phyloP scores from a whole-genome alignment of 2,888 invertebrate species.

The Gari tellinella region DNA sequence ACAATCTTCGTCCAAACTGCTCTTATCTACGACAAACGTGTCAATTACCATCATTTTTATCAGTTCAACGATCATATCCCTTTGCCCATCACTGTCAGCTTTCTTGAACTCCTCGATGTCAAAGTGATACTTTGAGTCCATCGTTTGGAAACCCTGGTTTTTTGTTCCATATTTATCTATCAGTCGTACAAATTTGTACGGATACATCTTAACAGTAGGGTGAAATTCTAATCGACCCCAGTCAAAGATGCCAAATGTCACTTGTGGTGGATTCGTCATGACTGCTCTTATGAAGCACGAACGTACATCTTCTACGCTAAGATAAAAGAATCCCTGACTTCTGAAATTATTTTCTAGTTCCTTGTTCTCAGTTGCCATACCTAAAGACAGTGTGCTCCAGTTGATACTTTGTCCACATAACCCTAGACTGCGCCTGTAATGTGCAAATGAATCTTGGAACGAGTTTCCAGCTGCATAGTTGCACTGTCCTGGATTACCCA shows the following conservation, averaged over 20 bases:
- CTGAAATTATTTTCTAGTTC: not conserved
- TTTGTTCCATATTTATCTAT: conserved; percentile 24
- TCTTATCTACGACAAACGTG: conserved; percentile 51
- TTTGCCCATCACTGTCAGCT: conserved; percentile 28
- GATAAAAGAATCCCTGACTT: conserved; percentile 1
- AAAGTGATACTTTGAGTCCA: conserved; percentile 22
- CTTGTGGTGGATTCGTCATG: conserved; percentile 27
- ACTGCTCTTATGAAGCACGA: conserved; percentile 28
- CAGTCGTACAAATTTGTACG: conserved; percentile 20
- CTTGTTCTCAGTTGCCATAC: conserved; percentile 51
- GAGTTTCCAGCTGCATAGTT: conserved; percentile 75
- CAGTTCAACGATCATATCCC: conserved; percentile 9
- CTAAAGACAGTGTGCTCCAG: conserved; percentile 74
- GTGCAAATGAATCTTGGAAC: conserved; percentile 71
- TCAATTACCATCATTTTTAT: conserved; percentile 35
- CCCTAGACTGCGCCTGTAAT: conserved; percentile 61
- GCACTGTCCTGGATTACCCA: conserved; percentile 72
- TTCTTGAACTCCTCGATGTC: conserved; percentile 30
- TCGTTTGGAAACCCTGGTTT: conserved; percentile 15
- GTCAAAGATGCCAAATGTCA: conserved; percentile 29
- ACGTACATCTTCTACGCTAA: conserved; percentile 20
- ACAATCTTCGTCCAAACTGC: conserved; percentile 33
- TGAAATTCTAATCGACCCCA: conserved; percentile 28
- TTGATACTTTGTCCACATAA: conserved; percentile 70
- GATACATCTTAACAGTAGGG: conserved; percentile 27